A percentile compares a stretch with the other conserved stretches of the same genome.
Conservation (phyloP, 2,888 invertebrate genomes). For the Chrysolina haemoptera region DNA sequence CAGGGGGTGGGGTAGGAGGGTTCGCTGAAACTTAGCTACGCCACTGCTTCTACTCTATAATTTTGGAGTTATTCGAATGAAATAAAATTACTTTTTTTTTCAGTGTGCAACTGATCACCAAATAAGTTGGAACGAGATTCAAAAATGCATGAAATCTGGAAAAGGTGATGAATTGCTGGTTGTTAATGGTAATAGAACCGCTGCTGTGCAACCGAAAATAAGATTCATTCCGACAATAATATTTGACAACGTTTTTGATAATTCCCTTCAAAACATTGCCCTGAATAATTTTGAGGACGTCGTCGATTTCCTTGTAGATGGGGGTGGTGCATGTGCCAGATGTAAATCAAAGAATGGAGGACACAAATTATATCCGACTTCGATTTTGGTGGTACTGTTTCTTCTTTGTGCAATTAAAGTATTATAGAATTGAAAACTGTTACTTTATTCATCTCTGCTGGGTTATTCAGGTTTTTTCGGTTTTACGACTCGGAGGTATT, state of each 20-base stretch:
- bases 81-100: no score
- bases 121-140: slow-evolving; percentile 57
- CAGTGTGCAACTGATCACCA: slow-evolving; percentile 66
- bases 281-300: slow-evolving; percentile 52
- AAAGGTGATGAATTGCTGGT: slow-evolving; percentile 65
- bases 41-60: no score
- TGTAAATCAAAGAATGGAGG: slow-evolving; percentile 25
- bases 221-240: slow-evolving; percentile 69
- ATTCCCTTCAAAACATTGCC: slow-evolving; percentile 48
- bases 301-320: slow-evolving; percentile 47
- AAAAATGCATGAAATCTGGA: slow-evolving; percentile 59
- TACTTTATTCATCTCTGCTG: neutral
- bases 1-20: no score
- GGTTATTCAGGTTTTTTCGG: no score
- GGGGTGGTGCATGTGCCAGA: slow-evolving; percentile 44
- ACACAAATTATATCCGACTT: neutral
- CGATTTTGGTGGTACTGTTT: neutral
- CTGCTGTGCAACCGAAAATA: slow-evolving; percentile 60
- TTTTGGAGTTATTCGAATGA: no score
- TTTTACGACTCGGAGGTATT: no score
- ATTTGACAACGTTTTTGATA: slow-evolving; percentile 64
- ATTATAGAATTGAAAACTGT: neutral
- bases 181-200: slow-evolving; percentile 65
- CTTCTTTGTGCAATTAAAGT: neutral
- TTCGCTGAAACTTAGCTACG: no score